Base-by-base conservation (phyloP, 2,888 invertebrate genomes). In the Phytoseiulus persimilis region DNA sequence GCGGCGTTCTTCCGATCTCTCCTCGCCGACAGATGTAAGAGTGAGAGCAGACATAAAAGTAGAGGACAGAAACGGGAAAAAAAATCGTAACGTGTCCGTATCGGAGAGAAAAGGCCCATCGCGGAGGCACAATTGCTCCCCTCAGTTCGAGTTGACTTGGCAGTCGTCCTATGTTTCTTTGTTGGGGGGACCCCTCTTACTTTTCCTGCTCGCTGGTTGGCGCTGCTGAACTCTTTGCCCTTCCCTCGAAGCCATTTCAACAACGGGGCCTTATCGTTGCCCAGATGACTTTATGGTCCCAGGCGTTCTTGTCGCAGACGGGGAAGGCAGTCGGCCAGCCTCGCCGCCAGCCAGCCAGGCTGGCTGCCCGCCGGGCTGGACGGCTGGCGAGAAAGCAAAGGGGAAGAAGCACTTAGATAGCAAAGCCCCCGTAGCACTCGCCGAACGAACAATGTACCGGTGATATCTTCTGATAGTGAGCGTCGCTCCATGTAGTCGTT, bases 261-360 rank as follows among this genome's bases (percentile, higher is more conserved):
- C 65, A 65, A 65, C 65, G 65, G 65, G 65, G 28, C 65, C 65
- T 65, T 65, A 65, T 65, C 65, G 65, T 65, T 65, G 65, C 65
- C 65, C 65, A 65, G 65, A 65, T 65, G 65, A 65, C 65, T 65
- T 65, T 65, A 65, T 65, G 65, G 65, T 65, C 65, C 65, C 65
- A 28, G 65, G 65, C 65, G 65, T 65, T 65, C 65, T 65, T 65
- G 65, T 65, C 65, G 28, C 65, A 65, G 65, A 65, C 18, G 65
- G 65, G 65, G 65, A 65, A 65, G 28, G 28, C 65, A 18, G 65
- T 39, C 39, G 39, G 39, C 9, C 65, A 18, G 65, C 1, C 65
- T 2, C 11, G 65, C 65, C 18, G 65, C 11, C 65, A 2, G 65
- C 11, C 65, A 18, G 65, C 1, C 65, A 28, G 65, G 65, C 65